Evolutionary conservation across 2,797 vertebrate genomes (phyloP).

Genomic region (Hydrophis major): DNA sequence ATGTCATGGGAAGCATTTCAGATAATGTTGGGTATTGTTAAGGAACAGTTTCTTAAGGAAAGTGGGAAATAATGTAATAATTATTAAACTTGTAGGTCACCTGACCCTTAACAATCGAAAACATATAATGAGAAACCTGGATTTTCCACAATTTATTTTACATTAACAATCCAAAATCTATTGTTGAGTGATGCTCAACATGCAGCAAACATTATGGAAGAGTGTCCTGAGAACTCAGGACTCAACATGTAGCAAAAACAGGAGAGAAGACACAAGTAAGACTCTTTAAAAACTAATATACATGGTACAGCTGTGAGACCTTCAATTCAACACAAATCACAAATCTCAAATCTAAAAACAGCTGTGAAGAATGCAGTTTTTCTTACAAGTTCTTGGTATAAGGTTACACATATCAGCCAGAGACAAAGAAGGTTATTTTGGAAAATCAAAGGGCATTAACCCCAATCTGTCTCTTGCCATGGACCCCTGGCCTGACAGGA

Average conservation of each 20-base stretch:
- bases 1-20: not conserved
- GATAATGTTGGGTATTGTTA: not conserved
- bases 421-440: not conserved
- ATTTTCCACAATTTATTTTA: not conserved
- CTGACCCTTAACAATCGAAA: not conserved
- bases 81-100: not conserved
- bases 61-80: not conserved
- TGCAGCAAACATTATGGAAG: not conserved
- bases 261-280: not conserved
- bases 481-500: not conserved
- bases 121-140: not conserved
- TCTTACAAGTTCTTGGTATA: not conserved
- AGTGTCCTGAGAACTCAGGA: not conserved
- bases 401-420: not conserved
- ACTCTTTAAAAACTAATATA: not conserved
- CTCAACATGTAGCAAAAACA: not conserved
- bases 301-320: not conserved
- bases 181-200: not conserved
- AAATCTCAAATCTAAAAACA: not conserved
- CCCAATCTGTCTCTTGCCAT: not conserved
- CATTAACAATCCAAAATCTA: not conserved
- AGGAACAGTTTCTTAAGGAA: not conserved
- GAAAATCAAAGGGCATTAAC: not conserved
- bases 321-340: not conserved
- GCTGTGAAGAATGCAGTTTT: not conserved